phyloP scores from a whole-genome alignment of 2,888 invertebrate species.

The Pteria penguin region DNA sequence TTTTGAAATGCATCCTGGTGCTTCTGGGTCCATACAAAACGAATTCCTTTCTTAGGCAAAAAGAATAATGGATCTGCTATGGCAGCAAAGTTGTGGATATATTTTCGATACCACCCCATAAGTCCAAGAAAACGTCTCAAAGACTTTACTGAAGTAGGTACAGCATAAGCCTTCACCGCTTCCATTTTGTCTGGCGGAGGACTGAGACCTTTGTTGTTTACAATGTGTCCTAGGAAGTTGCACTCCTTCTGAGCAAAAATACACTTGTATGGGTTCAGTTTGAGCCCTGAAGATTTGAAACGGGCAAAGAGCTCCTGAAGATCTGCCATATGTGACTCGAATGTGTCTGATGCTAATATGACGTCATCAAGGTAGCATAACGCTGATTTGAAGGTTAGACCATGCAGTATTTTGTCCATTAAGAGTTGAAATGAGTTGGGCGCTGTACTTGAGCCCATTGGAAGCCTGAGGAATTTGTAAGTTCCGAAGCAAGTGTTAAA shows the following conservation, averaged over 20 bases:
- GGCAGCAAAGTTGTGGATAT: slow-evolving; percentile 42
- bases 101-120: slow-evolving; percentile 52
- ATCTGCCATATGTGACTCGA: slow-evolving; percentile 41
- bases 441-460: slow-evolving; percentile 40
- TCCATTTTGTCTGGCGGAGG: slow-evolving; percentile 40
- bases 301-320: slow-evolving; percentile 39
- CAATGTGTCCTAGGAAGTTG: slow-evolving; percentile 48
- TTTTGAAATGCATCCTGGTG: slow-evolving; percentile 35
- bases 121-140: slow-evolving; percentile 43
- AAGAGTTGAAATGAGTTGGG: slow-evolving; percentile 48
- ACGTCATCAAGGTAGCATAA: slow-evolving; percentile 51
- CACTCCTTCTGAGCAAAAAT: slow-evolving; percentile 24
- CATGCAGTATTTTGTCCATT: slow-evolving; percentile 49
- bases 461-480: slow-evolving; percentile 45
- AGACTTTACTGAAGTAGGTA: slow-evolving; percentile 32
- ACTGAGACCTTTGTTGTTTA: slow-evolving; percentile 37
- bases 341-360: slow-evolving; percentile 40
- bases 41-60: slow-evolving; percentile 31
- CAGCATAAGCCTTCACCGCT: slow-evolving; percentile 32
- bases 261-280: slow-evolving; percentile 42
- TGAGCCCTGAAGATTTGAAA: slow-evolving; percentile 40
- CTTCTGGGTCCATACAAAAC: slow-evolving; percentile 38
- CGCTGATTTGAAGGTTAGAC: slow-evolving; percentile 42
- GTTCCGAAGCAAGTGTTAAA: slow-evolving; percentile 53
- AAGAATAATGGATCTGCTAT: slow-evolving; percentile 37